Conservation (phyloP, 2,113 vertebrate genomes). For the Cepphus grylle region DNA sequence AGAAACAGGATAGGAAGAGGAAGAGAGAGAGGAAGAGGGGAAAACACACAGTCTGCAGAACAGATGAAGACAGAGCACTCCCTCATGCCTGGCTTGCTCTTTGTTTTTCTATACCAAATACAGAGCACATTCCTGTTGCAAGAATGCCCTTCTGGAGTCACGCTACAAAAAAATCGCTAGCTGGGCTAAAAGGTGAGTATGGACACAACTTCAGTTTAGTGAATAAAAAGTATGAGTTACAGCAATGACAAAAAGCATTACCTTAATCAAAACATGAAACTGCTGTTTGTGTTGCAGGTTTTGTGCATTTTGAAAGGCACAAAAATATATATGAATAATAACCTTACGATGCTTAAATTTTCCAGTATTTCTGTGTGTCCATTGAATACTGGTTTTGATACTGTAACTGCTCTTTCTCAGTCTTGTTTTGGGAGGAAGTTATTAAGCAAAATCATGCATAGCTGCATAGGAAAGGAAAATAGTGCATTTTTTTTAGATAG, state of each 20-base stretch:
- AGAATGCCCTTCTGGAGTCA: background rate
- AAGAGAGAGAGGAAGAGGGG: background rate
- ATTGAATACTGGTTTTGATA: background rate
- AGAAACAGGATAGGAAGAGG: background rate
- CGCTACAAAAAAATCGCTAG: background rate
- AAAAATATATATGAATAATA: background rate
- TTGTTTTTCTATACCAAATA: background rate
- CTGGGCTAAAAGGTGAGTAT: background rate
- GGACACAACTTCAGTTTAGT: background rate
- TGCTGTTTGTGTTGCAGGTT: background rate
- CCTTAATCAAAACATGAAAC: background rate
- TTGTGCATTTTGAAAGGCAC: background rate
- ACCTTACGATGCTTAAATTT: background rate
- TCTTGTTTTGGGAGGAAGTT: background rate
- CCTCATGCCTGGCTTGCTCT: background rate
- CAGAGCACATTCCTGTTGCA: background rate
- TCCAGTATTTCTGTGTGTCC: background rate
- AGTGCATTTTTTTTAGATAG: background rate
- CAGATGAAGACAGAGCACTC: background rate
- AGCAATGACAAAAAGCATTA: background rate
- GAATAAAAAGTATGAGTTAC: rapidly evolving
- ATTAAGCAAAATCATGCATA: background rate
- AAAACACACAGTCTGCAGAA: background rate
- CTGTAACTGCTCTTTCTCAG: background rate
- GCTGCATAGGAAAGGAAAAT: background rate